Evolutionary conservation across 2,888 invertebrate species (phyloP), one percentile per base, ranked within the genome.

Genomic region (Agonopterix arenella): DNA sequence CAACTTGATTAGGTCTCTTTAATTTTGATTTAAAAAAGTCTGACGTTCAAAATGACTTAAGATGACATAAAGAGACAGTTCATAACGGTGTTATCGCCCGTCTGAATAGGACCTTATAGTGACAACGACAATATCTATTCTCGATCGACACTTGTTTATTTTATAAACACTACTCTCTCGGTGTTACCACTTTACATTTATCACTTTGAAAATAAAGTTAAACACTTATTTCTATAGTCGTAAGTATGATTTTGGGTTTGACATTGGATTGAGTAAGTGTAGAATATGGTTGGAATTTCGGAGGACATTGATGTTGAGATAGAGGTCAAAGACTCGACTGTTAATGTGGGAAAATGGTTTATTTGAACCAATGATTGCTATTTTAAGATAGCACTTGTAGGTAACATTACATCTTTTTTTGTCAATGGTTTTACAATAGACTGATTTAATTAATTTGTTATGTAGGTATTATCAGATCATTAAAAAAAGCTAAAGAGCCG

Each of bases 81-180:
- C 28, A 28, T 28, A 28, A 28, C 28, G 28, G 28, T 40, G 9
- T 40, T 49, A 57, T 61, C 62, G 61, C 56, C 50, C 67, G 80
- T 81, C 73, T 78, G 76, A 77, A 69, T 68, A 72, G 66, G 64
- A 68, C 73, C 70, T 70, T 59, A 68, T 59, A 77, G 70, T 77
- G 83, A 84, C 81, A 83, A 81, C 76, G 81, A 84, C 81, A 84
- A 71, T 80, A 77, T 82, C 79, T 77, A 75, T 80, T 74, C 76
- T 74, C 70, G 76, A 84, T 80, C 81, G 64, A 63, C 74, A 73
- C 68, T 80, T 84, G 81, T 84, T 84, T 83, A 80, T 75, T 76
- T 72, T 75, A 71, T 64, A 77, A 82, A 81, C 83, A 80, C 47
- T 46, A 18, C 18, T 53, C 47, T 50, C 48, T 38, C n/a, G n/a